phyloP scores from a whole-genome alignment of 2,888 invertebrate genomes.

The Drepanosiphum platanoidis region DNA sequence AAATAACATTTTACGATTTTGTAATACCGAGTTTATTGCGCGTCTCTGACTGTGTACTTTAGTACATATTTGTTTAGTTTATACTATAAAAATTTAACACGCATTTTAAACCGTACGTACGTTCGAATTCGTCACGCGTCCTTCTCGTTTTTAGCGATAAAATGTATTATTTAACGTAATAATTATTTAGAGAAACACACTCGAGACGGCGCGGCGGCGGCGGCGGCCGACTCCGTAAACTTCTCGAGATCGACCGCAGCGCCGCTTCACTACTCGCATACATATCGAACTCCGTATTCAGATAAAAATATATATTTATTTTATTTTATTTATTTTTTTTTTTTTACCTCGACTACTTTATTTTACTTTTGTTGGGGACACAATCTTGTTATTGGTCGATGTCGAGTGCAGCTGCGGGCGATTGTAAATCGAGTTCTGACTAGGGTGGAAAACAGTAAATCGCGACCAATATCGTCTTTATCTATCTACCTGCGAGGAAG shows the following conservation, averaged over 20 bases:
- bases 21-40: too few species aligned
- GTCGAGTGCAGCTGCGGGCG: constrained; percentile 58
- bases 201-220: too few species aligned
- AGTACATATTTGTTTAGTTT: background rate
- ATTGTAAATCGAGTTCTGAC: constrained; percentile 58
- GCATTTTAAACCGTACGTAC: too few species aligned
- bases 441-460: constrained; percentile 51
- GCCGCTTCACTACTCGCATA: background rate
- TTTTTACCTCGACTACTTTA: constrained; percentile 38
- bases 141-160: too few species aligned
- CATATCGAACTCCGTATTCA: constrained; percentile 29
- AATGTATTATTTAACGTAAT: too few species aligned
- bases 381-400: constrained; percentile 53
- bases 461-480: constrained; percentile 49
- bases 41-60: too few species aligned
- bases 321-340: background rate
- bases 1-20: too few species aligned
- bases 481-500: constrained; percentile 35
- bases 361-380: constrained; percentile 51
- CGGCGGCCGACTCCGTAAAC: too few species aligned
- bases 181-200: background rate
- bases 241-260: background rate
- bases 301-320: constrained; percentile 1
- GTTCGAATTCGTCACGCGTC: too few species aligned
- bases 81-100: background rate